phyloP scores from a whole-genome alignment of 2,888 invertebrate genomes.

The Therioaphis trifolii region DNA sequence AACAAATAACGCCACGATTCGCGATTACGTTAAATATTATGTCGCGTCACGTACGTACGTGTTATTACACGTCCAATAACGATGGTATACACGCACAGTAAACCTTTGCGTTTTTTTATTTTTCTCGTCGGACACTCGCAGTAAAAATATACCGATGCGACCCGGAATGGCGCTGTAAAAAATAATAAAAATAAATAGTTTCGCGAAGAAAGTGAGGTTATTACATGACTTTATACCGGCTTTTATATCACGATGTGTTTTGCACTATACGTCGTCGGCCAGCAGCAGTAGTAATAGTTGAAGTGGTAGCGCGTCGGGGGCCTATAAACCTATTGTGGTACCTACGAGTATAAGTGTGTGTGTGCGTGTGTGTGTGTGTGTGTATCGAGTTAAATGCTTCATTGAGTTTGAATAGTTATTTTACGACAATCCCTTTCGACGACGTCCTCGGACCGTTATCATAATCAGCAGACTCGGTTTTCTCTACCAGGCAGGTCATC shows the following conservation, averaged over 20 bases:
- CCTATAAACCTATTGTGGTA: slow-evolving; percentile 16
- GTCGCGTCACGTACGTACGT: no score
- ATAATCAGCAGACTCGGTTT: slow-evolving; percentile 33
- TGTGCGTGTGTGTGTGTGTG: background rate
- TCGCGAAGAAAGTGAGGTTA: no score
- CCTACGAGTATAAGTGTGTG: background rate
- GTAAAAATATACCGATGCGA: no score
- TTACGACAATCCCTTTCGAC: slow-evolving; percentile 32
- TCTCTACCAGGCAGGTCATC: background rate
- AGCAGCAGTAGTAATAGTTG: background rate
- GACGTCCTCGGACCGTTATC: slow-evolving; percentile 45
- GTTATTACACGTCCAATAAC: no score
- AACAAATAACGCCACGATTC: no score
- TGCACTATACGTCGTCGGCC: background rate
- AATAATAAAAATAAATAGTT: no score
- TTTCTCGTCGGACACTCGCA: no score
- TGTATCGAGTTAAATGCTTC: slow-evolving; percentile 8
- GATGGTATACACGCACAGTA: no score
- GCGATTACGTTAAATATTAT: no score
- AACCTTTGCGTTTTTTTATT: no score
- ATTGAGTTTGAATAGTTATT: slow-evolving; percentile 53
- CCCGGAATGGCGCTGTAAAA: no score
- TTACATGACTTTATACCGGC: no score
- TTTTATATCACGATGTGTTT: background rate
- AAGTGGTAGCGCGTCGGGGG: background rate